These are phyloP conservation scores for Monopterus albus DNA, from an alignment of 2,113 vertebrate genomes.

Conservation along the genomic window DNA sequence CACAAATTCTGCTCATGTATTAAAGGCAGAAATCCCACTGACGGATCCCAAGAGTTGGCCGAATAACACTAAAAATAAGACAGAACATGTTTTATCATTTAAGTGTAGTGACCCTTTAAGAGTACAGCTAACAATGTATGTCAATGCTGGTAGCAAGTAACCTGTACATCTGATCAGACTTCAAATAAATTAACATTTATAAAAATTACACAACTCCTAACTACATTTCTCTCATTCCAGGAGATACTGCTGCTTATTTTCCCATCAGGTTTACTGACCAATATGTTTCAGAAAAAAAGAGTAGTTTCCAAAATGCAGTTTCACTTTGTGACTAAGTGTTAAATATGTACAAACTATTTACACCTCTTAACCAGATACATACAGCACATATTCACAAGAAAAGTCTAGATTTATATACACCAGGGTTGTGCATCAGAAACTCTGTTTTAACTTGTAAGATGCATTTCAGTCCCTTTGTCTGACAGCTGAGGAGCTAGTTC, in stretches of 20 bases:
- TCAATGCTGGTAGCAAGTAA: neutral
- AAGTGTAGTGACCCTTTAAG: neutral
- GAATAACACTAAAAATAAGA: neutral
- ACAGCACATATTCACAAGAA: slow-evolving; percentile 38
- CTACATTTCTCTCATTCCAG: neutral
- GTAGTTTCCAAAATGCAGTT: slow-evolving; percentile 26
- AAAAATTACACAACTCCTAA: neutral
- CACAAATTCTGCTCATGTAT: neutral
- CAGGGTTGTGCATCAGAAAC: slow-evolving; percentile 1
- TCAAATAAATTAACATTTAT: slow-evolving; percentile 13
- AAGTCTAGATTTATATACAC: slow-evolving; percentile 18
- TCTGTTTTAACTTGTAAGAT: slow-evolving; percentile 16
- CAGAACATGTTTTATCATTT: neutral
- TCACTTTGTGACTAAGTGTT: slow-evolving; percentile 24
- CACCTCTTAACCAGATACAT: slow-evolving; percentile 27
- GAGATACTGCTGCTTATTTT: slow-evolving; percentile 1
- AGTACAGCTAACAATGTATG: neutral
- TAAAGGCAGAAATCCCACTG: neutral
- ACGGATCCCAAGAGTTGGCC: neutral
- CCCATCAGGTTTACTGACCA: slow-evolving; percentile 4
- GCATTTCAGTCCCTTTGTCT: neutral
- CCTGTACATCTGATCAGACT: neutral
- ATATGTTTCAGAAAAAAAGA: slow-evolving; percentile 10
- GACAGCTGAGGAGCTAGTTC: neutral
- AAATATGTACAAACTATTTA: slow-evolving; percentile 68